Evolutionary conservation across 1,140 invertebrate species (phyloP).

Genomic region (Coelopa frigida): DNA sequence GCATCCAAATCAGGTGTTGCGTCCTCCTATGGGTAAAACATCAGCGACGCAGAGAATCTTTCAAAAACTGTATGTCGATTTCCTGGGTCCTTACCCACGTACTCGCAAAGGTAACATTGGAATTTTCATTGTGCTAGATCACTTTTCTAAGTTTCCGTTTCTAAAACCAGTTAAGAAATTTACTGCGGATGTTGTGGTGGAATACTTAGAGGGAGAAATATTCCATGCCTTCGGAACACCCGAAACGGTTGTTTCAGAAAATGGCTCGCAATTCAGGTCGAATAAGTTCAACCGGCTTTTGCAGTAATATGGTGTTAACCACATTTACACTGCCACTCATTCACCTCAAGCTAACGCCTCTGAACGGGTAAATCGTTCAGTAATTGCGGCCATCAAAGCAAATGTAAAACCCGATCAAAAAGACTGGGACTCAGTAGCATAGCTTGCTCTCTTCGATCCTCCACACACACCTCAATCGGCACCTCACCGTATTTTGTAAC

Average conservation of each 20-base stretch:
- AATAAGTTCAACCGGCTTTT: slow-evolving; percentile 5
- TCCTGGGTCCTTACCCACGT: slow-evolving; percentile 14
- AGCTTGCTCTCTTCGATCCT: no score
- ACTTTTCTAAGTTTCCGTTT: slow-evolving; percentile 17
- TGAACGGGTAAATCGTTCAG: slow-evolving; percentile 10
- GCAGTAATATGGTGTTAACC: slow-evolving; percentile 4
- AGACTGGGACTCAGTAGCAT: no score
- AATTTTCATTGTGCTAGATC: slow-evolving; percentile 15
- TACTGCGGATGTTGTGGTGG: slow-evolving; percentile 7
- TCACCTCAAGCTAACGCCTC: slow-evolving; percentile 16
- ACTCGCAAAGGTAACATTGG: slow-evolving; percentile 10
- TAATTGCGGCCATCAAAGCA: background rate
- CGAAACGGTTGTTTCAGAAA: slow-evolving; percentile 14
- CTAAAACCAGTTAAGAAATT: slow-evolving; percentile 14
- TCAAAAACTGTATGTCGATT: slow-evolving; percentile 16
- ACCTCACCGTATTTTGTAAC: no score
- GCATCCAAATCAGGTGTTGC: background rate
- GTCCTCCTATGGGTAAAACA: slow-evolving; percentile 9
- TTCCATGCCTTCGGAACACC: slow-evolving; percentile 16
- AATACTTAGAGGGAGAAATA: slow-evolving; percentile 12
- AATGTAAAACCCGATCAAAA: no score
- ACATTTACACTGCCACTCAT: slow-evolving; percentile 11
- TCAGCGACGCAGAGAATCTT: slow-evolving; percentile 6
- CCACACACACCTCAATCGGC: no score
- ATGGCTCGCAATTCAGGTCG: slow-evolving; percentile 15